Evolutionary conservation across 2,888 invertebrate species (phyloP).

Genomic region (Scaptomyza cyrtandrae): DNA sequence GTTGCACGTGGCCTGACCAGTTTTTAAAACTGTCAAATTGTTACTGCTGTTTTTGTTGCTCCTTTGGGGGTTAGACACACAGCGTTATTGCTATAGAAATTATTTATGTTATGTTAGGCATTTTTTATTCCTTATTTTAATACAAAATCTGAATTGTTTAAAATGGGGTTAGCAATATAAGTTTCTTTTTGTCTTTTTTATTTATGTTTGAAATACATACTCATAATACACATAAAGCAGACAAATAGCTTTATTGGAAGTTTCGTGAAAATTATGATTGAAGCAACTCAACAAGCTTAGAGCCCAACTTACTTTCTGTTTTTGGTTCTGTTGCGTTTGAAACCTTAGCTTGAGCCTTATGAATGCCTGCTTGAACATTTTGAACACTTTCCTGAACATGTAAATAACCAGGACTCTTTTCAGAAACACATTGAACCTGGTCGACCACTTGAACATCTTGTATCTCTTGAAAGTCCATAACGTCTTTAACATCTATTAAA

Average conservation of each 20-base stretch:
- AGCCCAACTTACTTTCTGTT: neutral
- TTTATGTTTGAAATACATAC: neutral
- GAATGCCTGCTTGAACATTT: neutral
- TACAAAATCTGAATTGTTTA: slow-evolving; percentile 15
- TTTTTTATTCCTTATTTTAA: slow-evolving; percentile 12
- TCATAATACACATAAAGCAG: too few species aligned
- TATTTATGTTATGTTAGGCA: slow-evolving; percentile 39
- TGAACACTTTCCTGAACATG: neutral
- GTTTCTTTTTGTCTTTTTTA: too few species aligned
- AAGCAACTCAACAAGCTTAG: slow-evolving; percentile 1
- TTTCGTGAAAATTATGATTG: neutral
- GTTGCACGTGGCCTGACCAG: slow-evolving; percentile 69
- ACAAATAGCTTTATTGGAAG: neutral
- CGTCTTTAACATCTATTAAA: neutral
- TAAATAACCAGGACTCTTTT: too few species aligned
- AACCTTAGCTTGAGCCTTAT: neutral
- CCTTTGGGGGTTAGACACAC: slow-evolving; percentile 52
- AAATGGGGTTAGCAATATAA: slow-evolving; percentile 1
- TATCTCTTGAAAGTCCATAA: neutral
- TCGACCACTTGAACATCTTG: neutral
- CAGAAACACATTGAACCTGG: too few species aligned
- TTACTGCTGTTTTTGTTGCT: slow-evolving; percentile 34
- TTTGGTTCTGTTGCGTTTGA: neutral
- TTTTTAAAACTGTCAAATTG: slow-evolving; percentile 74
- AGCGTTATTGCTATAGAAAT: slow-evolving; percentile 26